These are phyloP conservation scores for Lampropteryx suffumata DNA, from an alignment of 2,888 invertebrate genomes.

Conservation along the genomic window DNA sequence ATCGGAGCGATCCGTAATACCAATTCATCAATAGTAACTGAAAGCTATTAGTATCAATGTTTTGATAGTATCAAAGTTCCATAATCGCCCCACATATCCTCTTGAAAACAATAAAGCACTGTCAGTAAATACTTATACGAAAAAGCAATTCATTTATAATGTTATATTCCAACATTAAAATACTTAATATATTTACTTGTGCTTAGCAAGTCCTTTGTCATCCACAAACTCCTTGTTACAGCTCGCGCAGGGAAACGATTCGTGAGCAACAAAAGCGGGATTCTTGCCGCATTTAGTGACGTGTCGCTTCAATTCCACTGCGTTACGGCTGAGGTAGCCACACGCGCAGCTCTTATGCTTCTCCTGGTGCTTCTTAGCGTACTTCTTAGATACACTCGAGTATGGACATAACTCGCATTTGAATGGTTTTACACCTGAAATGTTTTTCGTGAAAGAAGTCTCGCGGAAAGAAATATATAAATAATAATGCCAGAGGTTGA, in stretches of 20 bases:
- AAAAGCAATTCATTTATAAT: neutral
- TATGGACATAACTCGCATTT: slow-evolving; percentile 63
- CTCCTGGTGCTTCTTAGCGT: slow-evolving; percentile 62
- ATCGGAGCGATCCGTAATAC: no score
- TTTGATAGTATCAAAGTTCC: no score
- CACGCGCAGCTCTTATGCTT: slow-evolving; percentile 59
- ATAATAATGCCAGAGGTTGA: no score
- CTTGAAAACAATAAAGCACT: no score
- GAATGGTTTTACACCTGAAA: slow-evolving; percentile 62
- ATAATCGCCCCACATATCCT: no score
- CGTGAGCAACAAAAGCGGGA: neutral
- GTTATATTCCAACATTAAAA: no score
- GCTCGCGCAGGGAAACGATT: neutral
- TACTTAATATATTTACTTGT: slow-evolving; percentile 7
- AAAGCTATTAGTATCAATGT: no score
- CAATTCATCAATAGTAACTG: no score
- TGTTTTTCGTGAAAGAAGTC: no score
- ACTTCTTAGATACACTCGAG: slow-evolving; percentile 65
- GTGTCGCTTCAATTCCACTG: slow-evolving; percentile 45
- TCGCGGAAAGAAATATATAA: no score
- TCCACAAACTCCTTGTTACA: slow-evolving; percentile 13
- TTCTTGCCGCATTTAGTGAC: slow-evolving; percentile 11
- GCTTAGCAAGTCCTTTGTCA: slow-evolving; percentile 4
- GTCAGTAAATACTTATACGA: no score
- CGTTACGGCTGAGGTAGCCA: slow-evolving; percentile 53